These are phyloP conservation scores for Entomobrya proxima DNA, from an alignment of 2,888 invertebrate genomes.

Conservation along the genomic window DNA sequence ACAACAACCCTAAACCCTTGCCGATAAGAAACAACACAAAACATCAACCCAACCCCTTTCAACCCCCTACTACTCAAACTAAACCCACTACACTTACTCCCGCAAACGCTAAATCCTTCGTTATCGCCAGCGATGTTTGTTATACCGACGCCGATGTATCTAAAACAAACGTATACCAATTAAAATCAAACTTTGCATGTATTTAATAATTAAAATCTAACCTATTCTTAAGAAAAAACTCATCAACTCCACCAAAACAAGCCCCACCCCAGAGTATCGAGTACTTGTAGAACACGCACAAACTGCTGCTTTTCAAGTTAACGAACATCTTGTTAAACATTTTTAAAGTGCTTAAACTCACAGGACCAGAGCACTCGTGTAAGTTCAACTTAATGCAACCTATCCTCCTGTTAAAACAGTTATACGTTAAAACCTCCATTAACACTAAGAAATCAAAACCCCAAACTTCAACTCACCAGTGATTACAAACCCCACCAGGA, in stretches of 20 bases:
- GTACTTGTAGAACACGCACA: no score
- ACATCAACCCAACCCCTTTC: neutral
- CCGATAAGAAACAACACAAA: neutral
- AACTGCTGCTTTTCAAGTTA: no score
- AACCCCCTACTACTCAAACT: neutral
- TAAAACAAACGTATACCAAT: no score
- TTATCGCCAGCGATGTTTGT: slow-evolving; percentile 21
- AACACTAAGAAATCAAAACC: neutral
- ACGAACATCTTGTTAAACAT: no score
- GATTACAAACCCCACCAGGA: neutral
- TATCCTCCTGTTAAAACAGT: neutral
- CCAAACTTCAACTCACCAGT: slow-evolving; percentile 10
- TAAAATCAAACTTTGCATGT: no score
- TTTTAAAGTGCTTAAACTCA: no score
- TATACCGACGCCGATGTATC: neutral
- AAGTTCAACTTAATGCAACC: no score
- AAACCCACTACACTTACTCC: neutral
- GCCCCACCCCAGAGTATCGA: no score
- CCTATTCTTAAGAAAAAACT: no score
- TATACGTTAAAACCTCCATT: neutral
- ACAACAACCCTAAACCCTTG: neutral
- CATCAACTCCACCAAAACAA: no score
- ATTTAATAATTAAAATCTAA: no score
- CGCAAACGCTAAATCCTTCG: neutral
- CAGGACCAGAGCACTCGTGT: no score